phyloP scores from a whole-genome alignment of 2,113 vertebrate species.

The Drymodes brunneopygia region DNA sequence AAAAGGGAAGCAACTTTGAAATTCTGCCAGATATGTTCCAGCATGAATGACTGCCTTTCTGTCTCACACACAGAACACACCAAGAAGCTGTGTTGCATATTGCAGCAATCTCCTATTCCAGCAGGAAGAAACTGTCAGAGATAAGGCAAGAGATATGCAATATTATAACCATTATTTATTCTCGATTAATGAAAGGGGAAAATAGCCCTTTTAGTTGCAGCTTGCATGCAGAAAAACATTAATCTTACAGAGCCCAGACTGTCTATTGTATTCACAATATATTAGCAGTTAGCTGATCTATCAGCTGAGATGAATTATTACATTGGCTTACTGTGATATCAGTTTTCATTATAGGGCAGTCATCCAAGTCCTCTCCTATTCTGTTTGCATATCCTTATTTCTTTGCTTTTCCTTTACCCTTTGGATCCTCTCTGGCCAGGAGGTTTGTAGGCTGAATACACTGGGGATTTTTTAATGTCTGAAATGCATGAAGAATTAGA shows the following conservation, averaged over 20 bases:
- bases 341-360: conserved; percentile 32
- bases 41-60: conserved; percentile 1
- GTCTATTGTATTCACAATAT: conserved; percentile 35
- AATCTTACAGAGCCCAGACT: conserved; percentile 1
- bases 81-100: not conserved
- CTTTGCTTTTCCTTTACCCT: not conserved
- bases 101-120: conserved; percentile 1
- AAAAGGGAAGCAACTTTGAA: not conserved
- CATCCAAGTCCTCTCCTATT: conserved; percentile 6
- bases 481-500: not conserved
- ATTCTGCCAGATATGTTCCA: conserved; percentile 38
- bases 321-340: not conserved
- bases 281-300: conserved; percentile 45
- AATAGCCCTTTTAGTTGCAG: conserved; percentile 30
- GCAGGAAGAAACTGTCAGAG: not conserved
- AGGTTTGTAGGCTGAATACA: not conserved
- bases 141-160: conserved; percentile 41
- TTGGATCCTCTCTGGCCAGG: not conserved
- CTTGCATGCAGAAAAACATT: conserved; percentile 30
- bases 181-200: conserved; percentile 35
- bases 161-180: conserved; percentile 52
- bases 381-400: not conserved
- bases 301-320: conserved; percentile 49
- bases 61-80: not conserved
- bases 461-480: not conserved